These are phyloP conservation scores for Stylophora pistillata DNA, from an alignment of 64 coral and sea anemone genomes.

Conservation along the genomic window DNA sequence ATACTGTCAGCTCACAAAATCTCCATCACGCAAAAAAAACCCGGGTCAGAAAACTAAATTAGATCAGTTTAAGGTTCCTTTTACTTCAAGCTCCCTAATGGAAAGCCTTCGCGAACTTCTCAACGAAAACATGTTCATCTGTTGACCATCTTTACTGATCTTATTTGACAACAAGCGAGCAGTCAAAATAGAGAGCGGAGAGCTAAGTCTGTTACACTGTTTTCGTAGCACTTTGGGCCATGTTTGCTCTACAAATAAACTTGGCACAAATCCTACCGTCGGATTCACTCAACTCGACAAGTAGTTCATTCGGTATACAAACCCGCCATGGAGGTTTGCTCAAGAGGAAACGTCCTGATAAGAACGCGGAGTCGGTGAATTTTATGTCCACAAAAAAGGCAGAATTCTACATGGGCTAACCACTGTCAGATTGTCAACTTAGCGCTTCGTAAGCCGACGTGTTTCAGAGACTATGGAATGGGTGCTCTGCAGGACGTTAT, in stretches of 20 bases:
- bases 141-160: slow-evolving; percentile 14
- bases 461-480: background rate
- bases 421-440: background rate
- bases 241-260: slow-evolving; percentile 52
- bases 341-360: background rate
- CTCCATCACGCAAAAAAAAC: background rate
- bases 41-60: background rate
- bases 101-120: slow-evolving; percentile 5
- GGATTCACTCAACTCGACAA: slow-evolving; percentile 1
- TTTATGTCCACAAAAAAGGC: background rate
- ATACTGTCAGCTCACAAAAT: background rate
- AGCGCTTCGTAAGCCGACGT: background rate
- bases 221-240: slow-evolving; percentile 37
- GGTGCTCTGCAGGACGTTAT: slow-evolving; percentile 6
- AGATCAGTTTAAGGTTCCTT: background rate
- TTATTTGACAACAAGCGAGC: background rate
- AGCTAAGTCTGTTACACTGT: slow-evolving; percentile 27
- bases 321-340: background rate
- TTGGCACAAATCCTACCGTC: slow-evolving; percentile 33
- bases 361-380: background rate
- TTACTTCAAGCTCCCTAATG: background rate
- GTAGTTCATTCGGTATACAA: slow-evolving; percentile 24
- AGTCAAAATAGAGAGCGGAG: slow-evolving; percentile 18
- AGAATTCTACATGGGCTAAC: background rate
- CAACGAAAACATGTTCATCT: background rate